Percentiles rank a stretch among this genome's conserved stretches.
phyloP scores from a whole-genome alignment of 2,888 invertebrate genomes.

The Ichneumon xanthorius region DNA sequence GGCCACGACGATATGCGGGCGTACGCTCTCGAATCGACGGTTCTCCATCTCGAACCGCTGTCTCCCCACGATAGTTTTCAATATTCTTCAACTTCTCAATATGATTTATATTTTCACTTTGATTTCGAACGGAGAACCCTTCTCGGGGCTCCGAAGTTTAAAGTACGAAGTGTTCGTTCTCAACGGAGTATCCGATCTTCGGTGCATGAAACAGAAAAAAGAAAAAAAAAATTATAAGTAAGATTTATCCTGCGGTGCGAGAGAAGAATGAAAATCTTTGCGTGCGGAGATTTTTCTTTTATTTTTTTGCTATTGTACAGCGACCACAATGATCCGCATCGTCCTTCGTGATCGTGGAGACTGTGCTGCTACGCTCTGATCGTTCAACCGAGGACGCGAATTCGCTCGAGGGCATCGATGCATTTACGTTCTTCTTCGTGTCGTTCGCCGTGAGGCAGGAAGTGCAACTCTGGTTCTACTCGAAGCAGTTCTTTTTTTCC shows the following conservation, averaged over 20 bases:
- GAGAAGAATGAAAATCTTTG: slow-evolving; percentile 31
- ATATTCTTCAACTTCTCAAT: slow-evolving; percentile 28
- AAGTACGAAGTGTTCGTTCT: background rate
- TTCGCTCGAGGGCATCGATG: slow-evolving; percentile 67
- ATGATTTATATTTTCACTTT: slow-evolving; percentile 24
- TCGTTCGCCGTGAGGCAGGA: slow-evolving; percentile 32
- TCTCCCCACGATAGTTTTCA: slow-evolving; percentile 19
- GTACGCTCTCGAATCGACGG: slow-evolving; percentile 39
- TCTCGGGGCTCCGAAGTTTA: background rate
- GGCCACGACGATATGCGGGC: slow-evolving; percentile 25
- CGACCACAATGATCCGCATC: slow-evolving; percentile 51
- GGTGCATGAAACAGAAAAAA: no score
- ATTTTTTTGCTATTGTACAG: slow-evolving; percentile 5
- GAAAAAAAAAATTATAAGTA: background rate
- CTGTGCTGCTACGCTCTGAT: slow-evolving; percentile 28
- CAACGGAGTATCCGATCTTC: background rate
- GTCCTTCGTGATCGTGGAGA: slow-evolving; percentile 29
- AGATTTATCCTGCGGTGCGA: background rate
- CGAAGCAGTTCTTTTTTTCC: background rate
- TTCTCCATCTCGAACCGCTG: slow-evolving; percentile 1
- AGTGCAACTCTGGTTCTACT: slow-evolving; percentile 14
- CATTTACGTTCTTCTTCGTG: slow-evolving; percentile 59
- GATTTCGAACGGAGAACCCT: background rate
- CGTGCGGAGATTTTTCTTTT: slow-evolving; percentile 18
- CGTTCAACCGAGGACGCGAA: slow-evolving; percentile 60